Base-by-base conservation (phyloP, 2,797 vertebrate species). In the Sebastes itinus region DNA sequence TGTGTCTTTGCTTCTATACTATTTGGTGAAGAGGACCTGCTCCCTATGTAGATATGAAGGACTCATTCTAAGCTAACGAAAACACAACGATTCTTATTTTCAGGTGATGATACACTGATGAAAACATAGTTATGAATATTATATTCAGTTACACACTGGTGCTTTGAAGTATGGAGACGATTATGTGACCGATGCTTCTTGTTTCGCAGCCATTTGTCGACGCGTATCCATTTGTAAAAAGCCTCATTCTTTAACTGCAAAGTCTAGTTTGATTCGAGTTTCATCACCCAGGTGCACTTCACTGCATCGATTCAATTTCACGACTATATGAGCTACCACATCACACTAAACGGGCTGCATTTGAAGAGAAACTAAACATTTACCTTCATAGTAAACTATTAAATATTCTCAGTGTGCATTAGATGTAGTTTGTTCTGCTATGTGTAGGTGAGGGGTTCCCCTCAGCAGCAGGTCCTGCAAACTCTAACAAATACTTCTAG, bases 401-500 rank as follows among this genome's bases (percentile, higher is more conserved):
- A 20, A 28, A 33, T 14, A 16, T 20, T 35, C 6, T 59, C 66
- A 42, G 38, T 42, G 0, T 64, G 59, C 27, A 3, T 56, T 9
- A 35, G 6, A 22, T 12, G 27, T 12, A 30, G 33, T 13, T n/a
- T 54, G 7, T 12, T 18, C 20, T 23, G 20, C 16, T 18, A 38
- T 9, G 30, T 73, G 72, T 16, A 54, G 67, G 64, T 62, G 67
- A 64, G 67, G 56, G 70, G 14, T 60, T 67, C 28, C 46, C 38
- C 32, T 11, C 54, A 59, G 32, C 62, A 68, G 58, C 59, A 62
- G 23, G 52, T 71, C 54, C 56, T 72, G 64, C 38, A 68, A 35
- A 27, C 66, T 60, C 77, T 78, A 14, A 59, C 1, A 70, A 73
- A 46, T 9, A 72, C 28, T 69, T 81, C n/a, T 13, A 58, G 60